These are phyloP conservation scores for Ciona savignyi DNA, from an alignment of 23 tunicate genomes.

Conservation along the genomic window DNA sequence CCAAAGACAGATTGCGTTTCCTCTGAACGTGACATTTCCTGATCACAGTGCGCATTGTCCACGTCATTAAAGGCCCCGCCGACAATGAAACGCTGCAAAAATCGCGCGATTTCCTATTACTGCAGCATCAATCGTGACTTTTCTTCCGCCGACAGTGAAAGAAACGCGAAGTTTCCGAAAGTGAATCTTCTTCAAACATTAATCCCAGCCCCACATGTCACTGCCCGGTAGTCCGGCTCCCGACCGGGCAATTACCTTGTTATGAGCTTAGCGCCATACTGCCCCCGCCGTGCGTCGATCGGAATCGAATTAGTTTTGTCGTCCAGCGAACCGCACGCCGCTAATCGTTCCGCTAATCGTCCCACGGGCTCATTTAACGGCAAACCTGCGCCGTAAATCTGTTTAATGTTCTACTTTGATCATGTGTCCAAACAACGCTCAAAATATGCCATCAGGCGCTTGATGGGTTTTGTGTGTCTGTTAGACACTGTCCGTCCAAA, in stretches of 20 bases:
- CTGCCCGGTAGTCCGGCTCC: neutral
- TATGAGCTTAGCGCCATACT: conserved; percentile 1
- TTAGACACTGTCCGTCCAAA: neutral
- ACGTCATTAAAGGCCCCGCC: neutral
- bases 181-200: neutral
- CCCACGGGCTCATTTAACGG: neutral
- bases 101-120: neutral
- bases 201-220: neutral
- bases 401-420: neutral
- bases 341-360: neutral
- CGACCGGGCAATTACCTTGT: neutral
- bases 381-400: neutral
- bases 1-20: neutral
- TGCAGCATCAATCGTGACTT: no score
- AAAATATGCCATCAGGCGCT: neutral
- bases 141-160: no score
- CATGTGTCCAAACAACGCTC: neutral
- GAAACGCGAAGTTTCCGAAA: neutral
- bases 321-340: conserved; percentile 1
- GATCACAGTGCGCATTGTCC: neutral
- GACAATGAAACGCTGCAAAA: neutral
- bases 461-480: neutral
- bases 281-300: conserved; percentile 1
- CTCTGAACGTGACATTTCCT: neutral
- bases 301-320: neutral